Percentiles rank a stretch among this genome's conserved stretches.
These are phyloP conservation scores for Drosophila paramelanica DNA, from an alignment of 2,888 invertebrate species.

Conservation along the genomic window DNA sequence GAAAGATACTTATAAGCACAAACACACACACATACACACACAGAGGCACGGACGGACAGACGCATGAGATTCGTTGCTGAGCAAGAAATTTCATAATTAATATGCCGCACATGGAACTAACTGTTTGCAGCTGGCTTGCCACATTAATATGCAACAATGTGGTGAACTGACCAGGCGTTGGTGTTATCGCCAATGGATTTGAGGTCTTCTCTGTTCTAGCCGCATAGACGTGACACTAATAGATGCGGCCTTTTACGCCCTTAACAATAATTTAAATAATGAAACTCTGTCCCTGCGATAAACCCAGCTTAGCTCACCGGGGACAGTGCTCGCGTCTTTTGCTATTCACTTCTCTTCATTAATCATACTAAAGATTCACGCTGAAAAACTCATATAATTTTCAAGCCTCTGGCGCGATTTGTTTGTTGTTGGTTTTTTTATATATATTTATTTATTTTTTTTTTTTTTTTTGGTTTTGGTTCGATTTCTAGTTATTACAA, in stretches of 20 bases:
- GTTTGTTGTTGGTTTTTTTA: conserved; percentile 36
- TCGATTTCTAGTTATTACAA: conserved; percentile 76
- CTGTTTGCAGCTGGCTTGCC: conserved; percentile 63
- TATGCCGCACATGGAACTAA: conserved; percentile 75
- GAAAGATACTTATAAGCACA: conserved; percentile 34
- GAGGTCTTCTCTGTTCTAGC: conserved; percentile 54
- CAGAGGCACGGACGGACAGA: conserved; percentile 14
- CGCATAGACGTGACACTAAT: conserved; percentile 68
- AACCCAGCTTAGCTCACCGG: conserved; percentile 32
- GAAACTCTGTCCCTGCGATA: conserved; percentile 52
- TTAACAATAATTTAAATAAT: conserved; percentile 70
- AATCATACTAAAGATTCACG: conserved; percentile 67
- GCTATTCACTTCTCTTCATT: conserved; percentile 59
- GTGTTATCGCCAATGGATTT: conserved; percentile 28
- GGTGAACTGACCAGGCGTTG: conserved; percentile 39
- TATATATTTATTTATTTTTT: too few species aligned
- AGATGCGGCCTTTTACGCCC: conserved; percentile 75
- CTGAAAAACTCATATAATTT: conserved; percentile 72
- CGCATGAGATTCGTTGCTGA: conserved; percentile 26
- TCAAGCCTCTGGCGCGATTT: conserved; percentile 53
- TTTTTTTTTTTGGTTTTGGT: conserved; percentile 39
- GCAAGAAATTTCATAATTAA: conserved; percentile 75
- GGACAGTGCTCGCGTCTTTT: conserved; percentile 29
- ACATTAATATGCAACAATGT: conserved; percentile 71
- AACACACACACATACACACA: not conserved